A percentile compares a stretch with the other conserved stretches of the same genome.
These are phyloP conservation scores for Callipepla squamata DNA, from an alignment of 2,113 vertebrate genomes.

Conservation along the genomic window DNA sequence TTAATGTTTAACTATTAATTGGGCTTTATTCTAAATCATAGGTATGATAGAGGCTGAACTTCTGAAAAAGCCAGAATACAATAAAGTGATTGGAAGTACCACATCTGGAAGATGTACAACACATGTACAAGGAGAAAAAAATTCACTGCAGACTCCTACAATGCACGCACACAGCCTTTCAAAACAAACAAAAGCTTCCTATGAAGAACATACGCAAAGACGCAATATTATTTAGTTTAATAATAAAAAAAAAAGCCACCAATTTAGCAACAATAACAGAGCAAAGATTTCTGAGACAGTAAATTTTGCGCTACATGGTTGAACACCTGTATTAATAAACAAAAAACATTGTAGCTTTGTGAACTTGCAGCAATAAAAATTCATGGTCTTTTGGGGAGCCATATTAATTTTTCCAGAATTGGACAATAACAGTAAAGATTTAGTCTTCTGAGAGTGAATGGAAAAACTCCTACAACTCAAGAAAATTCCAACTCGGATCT, in stretches of 20 bases:
- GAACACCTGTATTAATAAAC: neutral
- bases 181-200: neutral
- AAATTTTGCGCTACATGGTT: neutral
- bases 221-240: neutral
- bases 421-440: neutral
- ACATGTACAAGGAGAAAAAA: neutral
- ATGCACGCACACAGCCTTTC: neutral
- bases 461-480: neutral
- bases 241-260: neutral
- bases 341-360: neutral
- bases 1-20: accelerated
- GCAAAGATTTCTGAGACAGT: neutral
- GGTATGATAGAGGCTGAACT: neutral
- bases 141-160: neutral
- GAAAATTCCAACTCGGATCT: neutral
- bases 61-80: neutral
- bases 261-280: neutral
- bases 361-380: neutral
- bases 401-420: neutral
- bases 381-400: neutral
- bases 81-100: neutral
- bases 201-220: neutral
- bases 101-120: neutral
- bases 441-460: neutral
- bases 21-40: neutral